phyloP scores from a whole-genome alignment of 1,140 invertebrate species.

The Acromyrmex charruanus region DNA sequence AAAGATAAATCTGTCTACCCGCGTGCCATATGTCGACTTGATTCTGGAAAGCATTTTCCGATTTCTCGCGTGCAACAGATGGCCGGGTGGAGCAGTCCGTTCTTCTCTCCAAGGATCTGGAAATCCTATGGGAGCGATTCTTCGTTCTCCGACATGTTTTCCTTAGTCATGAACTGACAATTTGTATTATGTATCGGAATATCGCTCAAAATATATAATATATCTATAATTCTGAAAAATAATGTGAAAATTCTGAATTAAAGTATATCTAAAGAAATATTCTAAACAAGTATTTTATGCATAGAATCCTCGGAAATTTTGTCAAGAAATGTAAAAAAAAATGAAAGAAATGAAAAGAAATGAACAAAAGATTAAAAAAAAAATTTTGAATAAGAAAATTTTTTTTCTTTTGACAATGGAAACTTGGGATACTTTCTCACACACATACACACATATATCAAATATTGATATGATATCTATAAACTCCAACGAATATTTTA shows the following conservation, averaged over 20 bases:
- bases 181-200: neutral
- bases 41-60: constrained; percentile 74
- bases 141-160: neutral
- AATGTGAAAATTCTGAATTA: neutral
- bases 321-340: neutral
- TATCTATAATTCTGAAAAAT: neutral
- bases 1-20: constrained; percentile 75
- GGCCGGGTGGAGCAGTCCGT: constrained; percentile 54
- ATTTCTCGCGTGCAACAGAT: constrained; percentile 72
- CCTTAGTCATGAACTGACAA: neutral
- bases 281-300: neutral
- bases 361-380: neutral
- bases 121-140: constrained; percentile 25
- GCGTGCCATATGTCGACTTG: constrained; percentile 81
- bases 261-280: neutral
- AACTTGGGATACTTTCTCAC: neutral
- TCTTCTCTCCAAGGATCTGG: neutral
- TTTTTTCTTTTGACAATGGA: neutral
- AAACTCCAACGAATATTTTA: neutral
- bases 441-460: neutral
- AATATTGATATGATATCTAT: neutral
- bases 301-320: neutral
- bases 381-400: neutral
- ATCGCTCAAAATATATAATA: no score
- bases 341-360: no score